A percentile compares a stretch with the other conserved stretches of the same genome.
Conservation (phyloP, 2,113 vertebrate species). For the Lasiurus borealis region DNA sequence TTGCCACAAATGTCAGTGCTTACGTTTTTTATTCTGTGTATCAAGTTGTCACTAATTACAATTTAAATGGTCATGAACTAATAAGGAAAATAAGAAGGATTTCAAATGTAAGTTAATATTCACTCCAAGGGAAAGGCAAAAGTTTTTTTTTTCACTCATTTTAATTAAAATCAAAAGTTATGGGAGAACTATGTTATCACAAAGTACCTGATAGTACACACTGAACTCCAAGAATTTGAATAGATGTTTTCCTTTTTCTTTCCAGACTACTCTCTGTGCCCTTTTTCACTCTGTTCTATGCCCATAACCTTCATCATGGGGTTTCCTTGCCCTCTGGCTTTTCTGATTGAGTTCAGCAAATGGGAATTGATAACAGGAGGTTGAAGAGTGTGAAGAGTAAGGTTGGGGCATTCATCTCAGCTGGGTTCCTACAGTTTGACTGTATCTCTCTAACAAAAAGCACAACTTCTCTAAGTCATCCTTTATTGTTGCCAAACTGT, state of each 20-base stretch:
- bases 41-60: neutral
- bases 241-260: neutral
- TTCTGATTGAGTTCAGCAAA: neutral
- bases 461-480: neutral
- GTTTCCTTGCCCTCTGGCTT: neutral
- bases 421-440: neutral
- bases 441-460: neutral
- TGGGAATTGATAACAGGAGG: neutral
- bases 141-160: neutral
- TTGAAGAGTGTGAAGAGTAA: constrained; percentile 11
- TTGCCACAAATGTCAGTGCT: neutral
- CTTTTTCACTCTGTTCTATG: neutral
- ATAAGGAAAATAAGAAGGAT: neutral
- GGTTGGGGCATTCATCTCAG: neutral
- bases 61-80: neutral
- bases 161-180: neutral
- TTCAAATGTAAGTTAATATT: constrained; percentile 27
- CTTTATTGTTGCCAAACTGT: neutral
- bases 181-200: neutral
- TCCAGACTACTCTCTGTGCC: neutral
- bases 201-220: neutral
- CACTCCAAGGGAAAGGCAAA: neutral
- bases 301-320: neutral
- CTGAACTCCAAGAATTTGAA: neutral
- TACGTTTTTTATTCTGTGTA: neutral